Evolutionary conservation across 2,797 vertebrate species (phyloP), one percentile per base, ranked within the genome.

Genomic region (Hirundo rustica): DNA sequence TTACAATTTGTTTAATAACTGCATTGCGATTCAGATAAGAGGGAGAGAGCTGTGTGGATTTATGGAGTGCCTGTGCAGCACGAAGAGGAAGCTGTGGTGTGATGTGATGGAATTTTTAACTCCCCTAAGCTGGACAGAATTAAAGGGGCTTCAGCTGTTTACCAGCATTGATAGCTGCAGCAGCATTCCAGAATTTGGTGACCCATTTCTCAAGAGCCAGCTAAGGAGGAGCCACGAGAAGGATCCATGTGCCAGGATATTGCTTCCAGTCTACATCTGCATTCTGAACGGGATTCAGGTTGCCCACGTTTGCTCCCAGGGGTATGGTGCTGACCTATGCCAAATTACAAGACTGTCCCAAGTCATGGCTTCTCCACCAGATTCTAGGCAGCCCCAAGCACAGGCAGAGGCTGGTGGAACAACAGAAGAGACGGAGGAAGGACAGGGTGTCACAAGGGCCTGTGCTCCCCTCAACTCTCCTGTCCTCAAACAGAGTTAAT

Each of bases 1-100:
- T 92, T 94, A 93, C 94, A 96, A 94, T 97, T 96, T 97, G 94
- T 97, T 97, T 97, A 97, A 96, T 95, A 97, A 97, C 94, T 90
- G 84, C 90, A 93, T 81, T 91, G 82, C 62, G 6, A 91, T 94
- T 96, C 92, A 92, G 95, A 96, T 95, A 96, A 96, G 95, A 96
- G 55, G 65, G 50, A 91, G 61, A 94, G 88, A 71, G 45, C 55
- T 2, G 16, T 40, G 85, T 89, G 68, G 94, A 96, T 96, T 96
- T 96, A 93, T 94, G 87, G 71, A 94, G 79, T 79, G 64, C 44
- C 90, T 54, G 36, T 64, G 88, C 88, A 76, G 86, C 32, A 2
- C 1, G 2, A 76, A 42, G 86, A 93, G 34, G 86, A 81, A 94
- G 70, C 85, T 32, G 8, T 66, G 85, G 83, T 7, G 0, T 22